Conservation (phyloP, 2,797 vertebrate genomes). For the Dicrostonyx torquatus region DNA sequence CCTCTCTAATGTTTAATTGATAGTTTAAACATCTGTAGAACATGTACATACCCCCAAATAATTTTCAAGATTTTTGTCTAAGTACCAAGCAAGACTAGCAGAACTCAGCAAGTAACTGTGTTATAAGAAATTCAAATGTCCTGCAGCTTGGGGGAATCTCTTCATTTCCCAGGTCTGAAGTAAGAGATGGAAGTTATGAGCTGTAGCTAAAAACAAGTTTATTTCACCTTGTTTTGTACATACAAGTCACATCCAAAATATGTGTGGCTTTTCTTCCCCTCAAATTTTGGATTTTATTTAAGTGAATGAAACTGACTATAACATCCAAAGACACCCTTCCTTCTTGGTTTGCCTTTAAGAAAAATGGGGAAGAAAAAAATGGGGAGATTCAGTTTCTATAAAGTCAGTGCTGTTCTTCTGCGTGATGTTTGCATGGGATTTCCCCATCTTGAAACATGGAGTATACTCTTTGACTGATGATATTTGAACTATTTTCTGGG, state of each 20-base stretch:
- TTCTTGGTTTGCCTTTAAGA: neutral
- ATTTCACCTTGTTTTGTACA: neutral
- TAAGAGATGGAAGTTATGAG: neutral
- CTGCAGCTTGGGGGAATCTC: neutral
- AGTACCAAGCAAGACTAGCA: slow-evolving; percentile 1
- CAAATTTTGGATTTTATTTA: neutral
- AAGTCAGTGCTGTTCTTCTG: neutral
- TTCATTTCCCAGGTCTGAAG: neutral
- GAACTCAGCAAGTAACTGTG: neutral
- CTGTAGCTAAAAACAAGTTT: neutral
- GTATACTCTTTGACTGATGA: neutral
- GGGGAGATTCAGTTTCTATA: neutral
- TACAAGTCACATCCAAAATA: neutral
- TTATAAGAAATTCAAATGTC: neutral
- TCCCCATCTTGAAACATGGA: neutral
- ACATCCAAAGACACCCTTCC: neutral
- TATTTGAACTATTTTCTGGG: neutral
- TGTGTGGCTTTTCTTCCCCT: neutral
- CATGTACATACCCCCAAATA: neutral
- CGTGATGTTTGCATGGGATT: neutral
- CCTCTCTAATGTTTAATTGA: neutral
- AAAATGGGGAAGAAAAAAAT: too few relatives aligned
- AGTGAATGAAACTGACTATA: neutral
- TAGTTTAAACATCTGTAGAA: slow-evolving; percentile 15
- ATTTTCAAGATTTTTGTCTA: neutral